phyloP scores from a whole-genome alignment of 2,113 vertebrate species.

The Callopanchax toddi region DNA sequence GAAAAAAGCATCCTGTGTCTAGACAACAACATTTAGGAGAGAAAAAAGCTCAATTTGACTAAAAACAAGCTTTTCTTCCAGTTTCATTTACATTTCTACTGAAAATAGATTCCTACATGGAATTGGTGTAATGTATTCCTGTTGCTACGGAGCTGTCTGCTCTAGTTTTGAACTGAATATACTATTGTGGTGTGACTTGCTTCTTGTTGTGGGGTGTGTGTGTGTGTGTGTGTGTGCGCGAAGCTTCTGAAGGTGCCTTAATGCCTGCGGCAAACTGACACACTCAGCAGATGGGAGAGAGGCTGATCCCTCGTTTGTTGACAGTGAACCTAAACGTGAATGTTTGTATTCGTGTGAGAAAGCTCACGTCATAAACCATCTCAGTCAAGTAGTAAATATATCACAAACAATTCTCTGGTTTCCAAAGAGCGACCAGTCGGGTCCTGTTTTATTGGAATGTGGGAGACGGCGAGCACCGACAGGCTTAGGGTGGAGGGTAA shows the following conservation, averaged over 20 bases:
- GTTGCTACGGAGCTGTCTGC: conserved; percentile 60
- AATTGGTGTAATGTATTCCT: conserved; percentile 66
- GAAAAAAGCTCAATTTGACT: conserved; percentile 29
- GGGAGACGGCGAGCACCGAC: background rate
- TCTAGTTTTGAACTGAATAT: conserved; percentile 55
- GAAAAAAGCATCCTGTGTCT: conserved; percentile 7
- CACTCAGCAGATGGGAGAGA: conserved; percentile 78
- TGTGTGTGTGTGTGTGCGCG: conserved; percentile 30
- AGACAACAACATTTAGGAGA: conserved; percentile 22
- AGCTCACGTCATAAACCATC: conserved; percentile 74
- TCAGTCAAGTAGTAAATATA: conserved; percentile 82
- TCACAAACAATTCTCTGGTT: conserved; percentile 78
- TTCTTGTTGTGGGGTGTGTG: conserved; percentile 31
- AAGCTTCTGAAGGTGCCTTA: conserved; percentile 68
- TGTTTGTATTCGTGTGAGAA: conserved; percentile 34
- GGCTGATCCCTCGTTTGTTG: conserved; percentile 86
- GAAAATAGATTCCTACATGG: conserved; percentile 11
- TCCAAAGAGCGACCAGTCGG: conserved; percentile 30
- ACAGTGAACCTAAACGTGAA: conserved; percentile 82
- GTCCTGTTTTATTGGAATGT: conserved; percentile 32
- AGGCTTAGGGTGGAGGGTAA: conserved; percentile 70
- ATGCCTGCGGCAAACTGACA: conserved; percentile 78
- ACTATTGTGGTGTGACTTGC: conserved; percentile 51
- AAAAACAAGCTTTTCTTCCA: conserved; percentile 38
- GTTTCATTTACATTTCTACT: conserved; percentile 58